phyloP scores from a whole-genome alignment of 2,888 invertebrate species.

The Balanococcus diminutus region DNA sequence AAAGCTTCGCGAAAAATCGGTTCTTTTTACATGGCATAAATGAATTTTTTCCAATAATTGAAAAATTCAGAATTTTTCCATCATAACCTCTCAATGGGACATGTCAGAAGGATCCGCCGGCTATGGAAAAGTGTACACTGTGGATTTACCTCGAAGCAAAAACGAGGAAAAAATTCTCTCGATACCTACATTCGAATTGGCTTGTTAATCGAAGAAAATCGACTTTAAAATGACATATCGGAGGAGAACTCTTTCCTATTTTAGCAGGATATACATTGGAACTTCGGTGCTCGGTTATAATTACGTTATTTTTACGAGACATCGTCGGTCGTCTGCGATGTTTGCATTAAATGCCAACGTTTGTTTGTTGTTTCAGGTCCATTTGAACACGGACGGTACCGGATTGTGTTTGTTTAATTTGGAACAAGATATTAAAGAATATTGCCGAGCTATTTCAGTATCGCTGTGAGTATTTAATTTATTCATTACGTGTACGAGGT shows the following conservation, averaged over 20 bases:
- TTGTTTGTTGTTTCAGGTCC: slow-evolving; percentile 43
- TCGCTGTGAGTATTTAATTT: slow-evolving; percentile 47
- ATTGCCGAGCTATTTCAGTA: slow-evolving; percentile 36
- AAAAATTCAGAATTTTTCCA: too few species aligned
- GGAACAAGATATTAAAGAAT: slow-evolving; percentile 50
- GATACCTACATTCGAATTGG: not conserved
- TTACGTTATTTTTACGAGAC: slow-evolving; percentile 23
- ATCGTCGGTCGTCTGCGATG: not conserved
- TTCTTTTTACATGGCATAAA: too few species aligned
- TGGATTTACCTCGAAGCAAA: too few species aligned
- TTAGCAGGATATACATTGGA: not conserved
- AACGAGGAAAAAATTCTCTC: not conserved
- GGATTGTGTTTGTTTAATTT: slow-evolving; percentile 51
- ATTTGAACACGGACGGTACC: slow-evolving; percentile 33
- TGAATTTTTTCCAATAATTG: too few species aligned
- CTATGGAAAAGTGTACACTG: too few species aligned
- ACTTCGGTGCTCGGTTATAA: not conserved
- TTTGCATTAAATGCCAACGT: not conserved
- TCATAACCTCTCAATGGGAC: too few species aligned
- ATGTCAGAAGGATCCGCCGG: too few species aligned
- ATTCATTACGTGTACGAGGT: slow-evolving; percentile 1
- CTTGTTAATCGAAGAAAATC: not conserved
- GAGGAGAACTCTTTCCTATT: not conserved
- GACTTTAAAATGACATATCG: not conserved
- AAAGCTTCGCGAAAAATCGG: too few species aligned